A percentile compares a stretch with the other conserved stretches of the same genome.
phyloP scores from a whole-genome alignment of 2,888 invertebrate genomes.

The Artemia sp. region DNA sequence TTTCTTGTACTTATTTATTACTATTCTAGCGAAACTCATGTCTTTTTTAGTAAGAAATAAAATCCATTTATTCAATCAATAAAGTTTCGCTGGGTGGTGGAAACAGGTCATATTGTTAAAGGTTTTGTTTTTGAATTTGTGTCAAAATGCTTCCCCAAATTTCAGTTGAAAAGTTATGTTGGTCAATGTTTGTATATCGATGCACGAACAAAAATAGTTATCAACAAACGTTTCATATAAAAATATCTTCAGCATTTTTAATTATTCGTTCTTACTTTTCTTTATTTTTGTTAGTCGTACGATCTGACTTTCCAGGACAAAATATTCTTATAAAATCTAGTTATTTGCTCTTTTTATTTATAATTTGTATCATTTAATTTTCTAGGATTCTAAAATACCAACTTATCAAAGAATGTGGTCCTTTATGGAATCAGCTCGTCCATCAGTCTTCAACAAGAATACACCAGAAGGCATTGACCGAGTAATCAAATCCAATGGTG shows the following conservation, averaged over 20 bases:
- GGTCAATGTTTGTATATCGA: too few relatives aligned
- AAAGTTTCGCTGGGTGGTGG: constrained; percentile 1
- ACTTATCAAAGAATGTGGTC: constrained; percentile 62
- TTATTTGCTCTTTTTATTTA: neutral
- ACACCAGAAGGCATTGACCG: constrained; percentile 42
- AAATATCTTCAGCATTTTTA: neutral
- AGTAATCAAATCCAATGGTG: constrained; percentile 32
- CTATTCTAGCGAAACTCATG: neutral
- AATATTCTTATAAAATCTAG: constrained; percentile 16
- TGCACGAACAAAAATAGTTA: constrained; percentile 10
- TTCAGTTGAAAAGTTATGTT: too few relatives aligned
- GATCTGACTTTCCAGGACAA: neutral
- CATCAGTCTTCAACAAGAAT: constrained; percentile 27
- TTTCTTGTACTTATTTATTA: neutral
- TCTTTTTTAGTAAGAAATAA: neutral
- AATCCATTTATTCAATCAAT: neutral
- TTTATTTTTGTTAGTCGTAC: neutral
- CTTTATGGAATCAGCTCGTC: constrained; percentile 51
- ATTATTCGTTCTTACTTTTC: too few relatives aligned
- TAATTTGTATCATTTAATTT: constrained; percentile 24
- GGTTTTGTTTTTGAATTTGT: neutral
- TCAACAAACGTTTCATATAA: neutral
- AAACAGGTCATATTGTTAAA: neutral
- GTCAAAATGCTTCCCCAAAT: too few relatives aligned
- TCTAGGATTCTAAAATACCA: constrained; percentile 55